Evolutionary conservation across 30 jellyfish, hydroid and myxozoan species (phyloP).

Genomic region (Clytia hemisphaerica): DNA sequence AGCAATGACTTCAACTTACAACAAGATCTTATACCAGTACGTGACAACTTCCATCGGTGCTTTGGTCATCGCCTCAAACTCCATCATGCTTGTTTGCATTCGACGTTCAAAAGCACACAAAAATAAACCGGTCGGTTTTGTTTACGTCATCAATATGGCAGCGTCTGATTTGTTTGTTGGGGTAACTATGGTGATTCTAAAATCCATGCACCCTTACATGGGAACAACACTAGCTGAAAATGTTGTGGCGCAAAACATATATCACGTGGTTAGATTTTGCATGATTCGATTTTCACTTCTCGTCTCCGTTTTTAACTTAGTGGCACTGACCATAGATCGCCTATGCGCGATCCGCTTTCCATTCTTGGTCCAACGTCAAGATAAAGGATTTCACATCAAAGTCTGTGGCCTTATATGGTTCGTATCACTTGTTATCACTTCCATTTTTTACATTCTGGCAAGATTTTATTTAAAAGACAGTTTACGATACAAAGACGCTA

Average conservation of each 20-base stretch:
- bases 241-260: background rate
- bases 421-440: too few species aligned
- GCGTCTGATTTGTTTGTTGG: background rate
- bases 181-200: background rate
- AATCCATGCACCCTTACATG: background rate
- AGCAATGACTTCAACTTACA: background rate
- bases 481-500: too few species aligned
- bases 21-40: background rate
- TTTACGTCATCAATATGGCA: background rate
- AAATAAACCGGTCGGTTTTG: background rate
- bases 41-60: background rate
- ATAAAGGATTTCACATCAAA: background rate
- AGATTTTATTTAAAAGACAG: too few species aligned
- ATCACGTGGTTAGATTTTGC: background rate
- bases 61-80: background rate
- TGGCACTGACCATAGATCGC: background rate
- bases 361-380: background rate
- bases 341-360: background rate
- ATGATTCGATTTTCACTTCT: background rate
- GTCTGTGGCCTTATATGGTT: too few species aligned
- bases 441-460: too few species aligned
- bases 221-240: background rate
- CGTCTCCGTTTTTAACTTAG: background rate
- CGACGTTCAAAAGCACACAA: background rate
- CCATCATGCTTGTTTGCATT: background rate